Percentiles rank a stretch among this genome's conserved stretches.
These are phyloP conservation scores for Mustela nigripes DNA, from an alignment of 2,113 vertebrate genomes.

Conservation along the genomic window DNA sequence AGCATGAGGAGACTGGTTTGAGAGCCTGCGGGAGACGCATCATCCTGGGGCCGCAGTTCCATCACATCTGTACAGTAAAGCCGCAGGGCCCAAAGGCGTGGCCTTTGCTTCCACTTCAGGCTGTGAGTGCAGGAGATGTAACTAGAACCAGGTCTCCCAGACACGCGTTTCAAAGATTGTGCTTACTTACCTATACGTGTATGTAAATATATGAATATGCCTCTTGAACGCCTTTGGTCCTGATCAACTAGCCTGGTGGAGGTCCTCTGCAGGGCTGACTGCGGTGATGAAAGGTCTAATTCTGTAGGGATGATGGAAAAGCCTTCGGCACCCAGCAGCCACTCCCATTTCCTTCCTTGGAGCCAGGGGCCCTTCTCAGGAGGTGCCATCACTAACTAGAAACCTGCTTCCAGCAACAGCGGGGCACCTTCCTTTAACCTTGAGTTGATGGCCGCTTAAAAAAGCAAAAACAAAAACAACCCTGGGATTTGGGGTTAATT, in stretches of 20 bases:
- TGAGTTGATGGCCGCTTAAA: neutral
- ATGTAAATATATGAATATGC: neutral
- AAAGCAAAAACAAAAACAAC: neutral
- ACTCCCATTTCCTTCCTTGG: neutral
- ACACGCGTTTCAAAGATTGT: neutral
- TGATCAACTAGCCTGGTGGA: neutral
- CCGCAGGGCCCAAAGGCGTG: accelerated
- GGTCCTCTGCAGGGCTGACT: neutral
- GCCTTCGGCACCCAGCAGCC: neutral
- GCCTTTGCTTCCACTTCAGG: neutral
- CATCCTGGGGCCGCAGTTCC: accelerated
- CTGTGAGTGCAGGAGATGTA: neutral
- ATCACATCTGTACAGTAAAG: neutral
- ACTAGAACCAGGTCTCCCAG: neutral
- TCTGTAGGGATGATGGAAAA: too few relatives aligned
- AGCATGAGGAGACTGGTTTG: neutral
- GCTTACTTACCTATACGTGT: neutral
- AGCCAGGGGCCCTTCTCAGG: neutral
- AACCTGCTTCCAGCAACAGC: neutral
- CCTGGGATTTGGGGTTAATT: neutral
- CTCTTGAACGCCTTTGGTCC: neutral
- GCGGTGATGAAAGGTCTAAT: neutral
- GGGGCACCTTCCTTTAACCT: neutral
- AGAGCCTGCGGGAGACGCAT: accelerated
- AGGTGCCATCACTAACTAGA: neutral